Evolutionary conservation across 2,888 invertebrate genomes (phyloP), one percentile per base, ranked within the genome.

Genomic region (Agrochola litura): DNA sequence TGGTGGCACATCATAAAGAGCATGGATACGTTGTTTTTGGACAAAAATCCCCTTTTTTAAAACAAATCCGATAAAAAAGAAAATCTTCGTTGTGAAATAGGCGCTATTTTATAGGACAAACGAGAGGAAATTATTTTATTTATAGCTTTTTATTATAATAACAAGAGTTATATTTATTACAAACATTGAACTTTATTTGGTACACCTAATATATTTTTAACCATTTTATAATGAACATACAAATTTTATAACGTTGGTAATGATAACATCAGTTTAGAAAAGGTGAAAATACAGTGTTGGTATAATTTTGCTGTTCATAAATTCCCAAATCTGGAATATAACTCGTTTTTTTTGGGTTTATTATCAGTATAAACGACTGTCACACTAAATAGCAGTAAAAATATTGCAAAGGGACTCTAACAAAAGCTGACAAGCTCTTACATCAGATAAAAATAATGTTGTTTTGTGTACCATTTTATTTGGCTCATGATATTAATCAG

Each of bases 401-500:
- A 25, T 30, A 56, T 60, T 9, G 10, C 37, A 70, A 76, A 67
- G 70, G 58, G 12, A 71, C 49, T 43, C 1, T 65, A 72, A 88
- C 82, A 76, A 86, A 79, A 82, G 77, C 75, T 78, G 85, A 80
- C 69, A 84, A 67, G 70, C 73, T 75, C 67, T 77, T 77, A 79
- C 30, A 87, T 83, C 78, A 78, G 75, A 89, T 81, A 79, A 89
- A 86, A 79, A 79, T 85, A 82, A 88, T 70, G 60, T 85, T 86
- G 75, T 85, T 78, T 83, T 86, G 85, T 86, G 77, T 79, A 82
- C 69, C 85, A 83, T 88, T 89, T 86, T 88, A 86, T 89, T 86
- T 87, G 87, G 84, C 87, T 86, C 85, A 85, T 87, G 87, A 91
- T 89, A 90, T 90, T 91, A 92, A 93, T 93, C 92, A 92, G 90